Evolutionary conservation across 2,113 vertebrate species (phyloP).

Genomic region (Sander vitreus): DNA sequence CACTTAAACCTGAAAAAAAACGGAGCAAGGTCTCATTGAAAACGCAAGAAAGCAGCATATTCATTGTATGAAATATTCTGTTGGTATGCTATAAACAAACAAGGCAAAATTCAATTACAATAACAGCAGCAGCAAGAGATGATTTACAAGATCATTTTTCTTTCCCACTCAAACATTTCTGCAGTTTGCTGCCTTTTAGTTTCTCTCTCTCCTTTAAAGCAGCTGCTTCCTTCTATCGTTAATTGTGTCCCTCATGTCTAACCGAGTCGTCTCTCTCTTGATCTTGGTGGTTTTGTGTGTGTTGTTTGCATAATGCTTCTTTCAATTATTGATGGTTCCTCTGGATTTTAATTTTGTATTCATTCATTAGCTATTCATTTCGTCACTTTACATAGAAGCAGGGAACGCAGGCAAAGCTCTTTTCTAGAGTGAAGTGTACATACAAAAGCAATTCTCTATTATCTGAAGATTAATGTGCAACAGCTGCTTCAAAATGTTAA

Average conservation of each 20-base stretch:
- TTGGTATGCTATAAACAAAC: slow-evolving; percentile 23
- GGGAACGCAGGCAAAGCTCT: slow-evolving; percentile 19
- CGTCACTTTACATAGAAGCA: slow-evolving; percentile 18
- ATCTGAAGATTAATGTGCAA: slow-evolving; percentile 36
- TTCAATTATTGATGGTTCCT: slow-evolving; percentile 64
- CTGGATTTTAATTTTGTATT: slow-evolving; percentile 66
- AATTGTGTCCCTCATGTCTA: slow-evolving; percentile 46
- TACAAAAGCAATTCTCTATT: slow-evolving; percentile 17
- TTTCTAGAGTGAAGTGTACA: neutral
- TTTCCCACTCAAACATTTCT: slow-evolving; percentile 26
- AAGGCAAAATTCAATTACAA: slow-evolving; percentile 19
- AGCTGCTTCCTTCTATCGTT: slow-evolving; percentile 34
- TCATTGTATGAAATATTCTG: neutral
- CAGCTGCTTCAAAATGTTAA: slow-evolving; percentile 17
- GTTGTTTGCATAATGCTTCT: slow-evolving; percentile 55
- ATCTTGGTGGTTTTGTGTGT: slow-evolving; percentile 47
- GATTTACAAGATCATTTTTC: slow-evolving; percentile 10
- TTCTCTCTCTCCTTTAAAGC: slow-evolving; percentile 37
- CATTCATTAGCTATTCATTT: slow-evolving; percentile 48
- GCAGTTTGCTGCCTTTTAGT: slow-evolving; percentile 36
- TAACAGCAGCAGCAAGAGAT: slow-evolving; percentile 5
- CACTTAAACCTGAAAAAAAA: neutral
- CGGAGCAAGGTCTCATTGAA: neutral
- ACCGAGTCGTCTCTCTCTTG: slow-evolving; percentile 20
- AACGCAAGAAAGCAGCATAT: neutral